Conservation (phyloP, 2,797 vertebrate species). For the Thalassophryne amazonica region DNA sequence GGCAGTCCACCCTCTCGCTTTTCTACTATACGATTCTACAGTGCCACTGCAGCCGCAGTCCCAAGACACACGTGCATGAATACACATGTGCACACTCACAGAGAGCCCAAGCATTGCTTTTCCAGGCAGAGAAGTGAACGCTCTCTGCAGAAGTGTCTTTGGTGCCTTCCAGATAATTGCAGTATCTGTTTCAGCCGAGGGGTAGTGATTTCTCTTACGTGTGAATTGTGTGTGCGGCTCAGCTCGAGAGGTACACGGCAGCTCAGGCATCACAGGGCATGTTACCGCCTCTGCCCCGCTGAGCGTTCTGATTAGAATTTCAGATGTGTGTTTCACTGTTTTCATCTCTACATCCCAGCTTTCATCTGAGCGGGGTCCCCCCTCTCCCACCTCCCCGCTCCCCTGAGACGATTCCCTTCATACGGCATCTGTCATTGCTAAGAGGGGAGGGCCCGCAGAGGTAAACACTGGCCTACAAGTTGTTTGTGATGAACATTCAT, state of each 20-base stretch:
- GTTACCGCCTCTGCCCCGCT: constrained; percentile 46
- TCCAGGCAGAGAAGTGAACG: background rate
- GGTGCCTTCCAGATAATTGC: constrained; percentile 57
- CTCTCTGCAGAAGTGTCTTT: constrained; percentile 17
- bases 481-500: constrained; percentile 27
- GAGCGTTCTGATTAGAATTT: constrained; percentile 76
- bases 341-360: constrained; percentile 39
- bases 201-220: constrained; percentile 27
- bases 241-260: constrained; percentile 19
- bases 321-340: constrained; percentile 61
- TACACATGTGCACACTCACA: constrained; percentile 11
- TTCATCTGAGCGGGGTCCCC: constrained; percentile 21
- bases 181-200: constrained; percentile 52
- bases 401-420: constrained; percentile 17
- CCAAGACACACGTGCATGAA: constrained; percentile 10
- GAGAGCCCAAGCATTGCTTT: constrained; percentile 17
- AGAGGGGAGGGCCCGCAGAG: background rate
- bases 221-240: constrained; percentile 23
- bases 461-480: constrained; percentile 2
- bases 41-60: background rate
- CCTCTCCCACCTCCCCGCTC: constrained; percentile 11
- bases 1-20: too few species aligned
- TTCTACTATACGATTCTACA: too few species aligned
- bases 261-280: constrained; percentile 7
- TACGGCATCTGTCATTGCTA: constrained; percentile 7